phyloP scores from a whole-genome alignment of 1,140 invertebrate species.

The Pinna nobilis region DNA sequence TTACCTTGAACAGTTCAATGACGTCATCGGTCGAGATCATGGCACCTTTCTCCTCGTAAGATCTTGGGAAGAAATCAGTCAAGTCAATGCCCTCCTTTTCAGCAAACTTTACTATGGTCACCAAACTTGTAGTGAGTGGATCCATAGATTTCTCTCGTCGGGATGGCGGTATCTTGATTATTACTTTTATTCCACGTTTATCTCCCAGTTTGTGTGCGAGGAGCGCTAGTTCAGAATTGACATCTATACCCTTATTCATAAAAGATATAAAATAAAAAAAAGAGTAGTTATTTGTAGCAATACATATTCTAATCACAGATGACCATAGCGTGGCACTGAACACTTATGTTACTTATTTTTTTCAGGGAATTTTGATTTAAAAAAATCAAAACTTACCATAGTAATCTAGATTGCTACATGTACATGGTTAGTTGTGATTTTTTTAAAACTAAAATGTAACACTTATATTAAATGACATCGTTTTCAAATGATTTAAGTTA shows the following conservation, averaged over 20 bases:
- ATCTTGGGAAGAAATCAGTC: slow-evolving; percentile 17
- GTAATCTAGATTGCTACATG: too few relatives aligned
- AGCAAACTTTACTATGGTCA: slow-evolving; percentile 19
- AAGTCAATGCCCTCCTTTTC: slow-evolving; percentile 13
- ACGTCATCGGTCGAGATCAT: slow-evolving; percentile 29
- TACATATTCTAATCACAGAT: background rate
- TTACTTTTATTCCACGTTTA: slow-evolving; percentile 29
- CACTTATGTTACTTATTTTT: background rate
- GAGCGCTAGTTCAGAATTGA: slow-evolving; percentile 30
- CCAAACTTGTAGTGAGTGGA: slow-evolving; percentile 25
- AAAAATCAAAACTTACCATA: background rate
- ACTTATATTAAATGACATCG: too few relatives aligned
- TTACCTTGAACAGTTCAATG: slow-evolving; percentile 26
- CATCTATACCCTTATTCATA: slow-evolving; percentile 44
- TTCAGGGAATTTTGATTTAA: background rate
- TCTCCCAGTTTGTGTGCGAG: slow-evolving; percentile 24
- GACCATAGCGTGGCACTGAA: background rate
- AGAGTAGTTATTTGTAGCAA: too few relatives aligned
- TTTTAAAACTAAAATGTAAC: too few relatives aligned
- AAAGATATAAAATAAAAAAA: too few relatives aligned
- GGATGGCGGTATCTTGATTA: slow-evolving; percentile 30
- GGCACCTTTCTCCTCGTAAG: slow-evolving; percentile 29
- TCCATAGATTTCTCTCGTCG: slow-evolving; percentile 25
- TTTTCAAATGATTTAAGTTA: too few relatives aligned
- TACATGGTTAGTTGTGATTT: too few relatives aligned